Conservation (phyloP, 2,113 vertebrate genomes). For the Crotalus viridis region DNA sequence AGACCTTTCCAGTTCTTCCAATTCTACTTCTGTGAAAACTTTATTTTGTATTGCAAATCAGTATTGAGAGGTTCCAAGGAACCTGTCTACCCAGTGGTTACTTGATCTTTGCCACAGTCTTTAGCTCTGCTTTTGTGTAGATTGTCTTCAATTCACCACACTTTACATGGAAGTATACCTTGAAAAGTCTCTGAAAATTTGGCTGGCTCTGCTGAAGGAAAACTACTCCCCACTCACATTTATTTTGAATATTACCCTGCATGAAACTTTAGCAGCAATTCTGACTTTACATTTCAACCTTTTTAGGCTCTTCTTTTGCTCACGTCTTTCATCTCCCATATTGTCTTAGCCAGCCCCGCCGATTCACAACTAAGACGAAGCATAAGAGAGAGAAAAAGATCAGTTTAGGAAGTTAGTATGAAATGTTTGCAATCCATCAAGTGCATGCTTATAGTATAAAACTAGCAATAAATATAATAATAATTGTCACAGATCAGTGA, state of each 20-base stretch:
- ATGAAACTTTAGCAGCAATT: neutral
- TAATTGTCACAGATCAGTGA: conserved; percentile 80
- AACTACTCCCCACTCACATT: neutral
- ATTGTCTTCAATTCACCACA: too few relatives aligned
- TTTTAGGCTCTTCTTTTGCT: neutral
- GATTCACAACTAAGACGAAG: conserved; percentile 43
- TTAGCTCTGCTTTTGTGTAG: too few relatives aligned
- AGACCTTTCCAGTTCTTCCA: too few relatives aligned
- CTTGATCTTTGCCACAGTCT: too few relatives aligned
- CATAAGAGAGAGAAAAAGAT: conserved; percentile 38
- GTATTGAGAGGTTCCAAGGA: too few relatives aligned
- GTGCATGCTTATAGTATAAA: conserved; percentile 78
- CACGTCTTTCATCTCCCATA: conserved; percentile 32
- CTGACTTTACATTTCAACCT: neutral
- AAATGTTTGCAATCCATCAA: conserved; percentile 75
- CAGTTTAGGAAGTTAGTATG: conserved; percentile 69
- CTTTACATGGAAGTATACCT: too few relatives aligned
- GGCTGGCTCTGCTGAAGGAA: neutral
- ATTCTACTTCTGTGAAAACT: too few relatives aligned
- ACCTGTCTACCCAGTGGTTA: too few relatives aligned
- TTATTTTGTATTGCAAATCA: too few relatives aligned
- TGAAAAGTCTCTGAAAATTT: neutral
- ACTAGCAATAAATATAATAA: conserved; percentile 86
- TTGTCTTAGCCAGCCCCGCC: conserved; percentile 33
- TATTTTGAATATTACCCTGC: neutral